Evolutionary conservation across 1,140 invertebrate species (phyloP), one percentile per base, ranked within the genome.

Genomic region (Tenebrio molitor): DNA sequence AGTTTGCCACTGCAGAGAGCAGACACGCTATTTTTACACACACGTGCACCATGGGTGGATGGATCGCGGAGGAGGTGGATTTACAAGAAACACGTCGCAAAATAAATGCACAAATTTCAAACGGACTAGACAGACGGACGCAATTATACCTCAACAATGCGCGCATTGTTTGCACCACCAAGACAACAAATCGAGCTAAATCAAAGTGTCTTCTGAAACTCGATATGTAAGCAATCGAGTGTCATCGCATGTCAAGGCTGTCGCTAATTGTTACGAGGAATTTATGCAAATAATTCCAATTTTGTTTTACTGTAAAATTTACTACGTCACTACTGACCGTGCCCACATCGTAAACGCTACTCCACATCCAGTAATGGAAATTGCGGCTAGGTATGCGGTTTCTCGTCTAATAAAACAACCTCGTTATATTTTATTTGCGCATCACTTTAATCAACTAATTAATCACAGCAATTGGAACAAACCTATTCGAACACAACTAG

Each of bases 1-100:
- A 25, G 23, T 58, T 58, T 58, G 50, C 50, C 50, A 58, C 50
- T 58, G 50, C 50, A 29, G 50, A 58, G 50, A 46, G 36, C 36
- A 39, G 36, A 39, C 14, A 46, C 15, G 50, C 50, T 58, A 58
- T 58, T 58, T 29, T 58, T 39, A 39, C 36, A 39, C 36, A 39
- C n/a, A 39, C 36, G 36, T 39, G 36, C 36, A 39, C 12, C 36
- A 39, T 39, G 36, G 36, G 36, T 39, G 36, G 36, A 39, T 39
- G 12, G 2, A 39, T 39, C 36, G 36, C 36, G 36, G 36, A 39
- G 36, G 36, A 39, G 36, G 36, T 39, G 12, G n/a, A 33, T 33
- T 33, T 33, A 33, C 29, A 33, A 33, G 29, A n/a, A 33, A 33
- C 29, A 33, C 29, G 36, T 39, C n/a, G 36, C 36, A 39, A 39